These are phyloP conservation scores for Nothura maculosa DNA, from an alignment of 2,797 vertebrate species.

Conservation along the genomic window DNA sequence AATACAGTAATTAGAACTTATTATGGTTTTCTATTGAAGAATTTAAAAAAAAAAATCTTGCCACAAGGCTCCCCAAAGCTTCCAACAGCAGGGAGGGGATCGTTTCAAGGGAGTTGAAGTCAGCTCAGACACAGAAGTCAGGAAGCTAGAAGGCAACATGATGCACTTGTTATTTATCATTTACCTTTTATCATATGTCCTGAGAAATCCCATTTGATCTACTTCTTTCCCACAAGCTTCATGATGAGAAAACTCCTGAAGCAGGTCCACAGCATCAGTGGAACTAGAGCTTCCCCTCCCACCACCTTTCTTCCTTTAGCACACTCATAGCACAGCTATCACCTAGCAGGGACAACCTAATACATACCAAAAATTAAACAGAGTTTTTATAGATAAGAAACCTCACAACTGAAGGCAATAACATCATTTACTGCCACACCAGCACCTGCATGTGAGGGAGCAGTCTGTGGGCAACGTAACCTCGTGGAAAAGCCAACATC, in stretches of 20 bases:
- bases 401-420: not conserved
- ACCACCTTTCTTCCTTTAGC: not conserved
- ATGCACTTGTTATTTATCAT: too few relatives aligned
- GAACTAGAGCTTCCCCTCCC: not conserved
- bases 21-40: not conserved
- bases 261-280: not conserved
- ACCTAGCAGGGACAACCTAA: not conserved
- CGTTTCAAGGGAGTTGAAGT: not conserved
- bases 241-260: not conserved
- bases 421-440: not conserved
- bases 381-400: not conserved
- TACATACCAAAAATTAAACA: not conserved
- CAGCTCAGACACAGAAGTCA: not conserved
- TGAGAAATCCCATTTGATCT: too few relatives aligned
- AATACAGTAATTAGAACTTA: not conserved
- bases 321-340: not conserved
- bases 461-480: not conserved
- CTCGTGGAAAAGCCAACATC: not conserved
- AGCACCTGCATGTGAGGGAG: not conserved
- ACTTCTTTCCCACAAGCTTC: not conserved
- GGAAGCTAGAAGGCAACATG: too few relatives aligned
- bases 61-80: not conserved
- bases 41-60: constrained; percentile 2
- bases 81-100: not conserved
- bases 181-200: too few relatives aligned